Evolutionary conservation across 1,140 invertebrate genomes (phyloP).

Genomic region (Drosophila elegans): DNA sequence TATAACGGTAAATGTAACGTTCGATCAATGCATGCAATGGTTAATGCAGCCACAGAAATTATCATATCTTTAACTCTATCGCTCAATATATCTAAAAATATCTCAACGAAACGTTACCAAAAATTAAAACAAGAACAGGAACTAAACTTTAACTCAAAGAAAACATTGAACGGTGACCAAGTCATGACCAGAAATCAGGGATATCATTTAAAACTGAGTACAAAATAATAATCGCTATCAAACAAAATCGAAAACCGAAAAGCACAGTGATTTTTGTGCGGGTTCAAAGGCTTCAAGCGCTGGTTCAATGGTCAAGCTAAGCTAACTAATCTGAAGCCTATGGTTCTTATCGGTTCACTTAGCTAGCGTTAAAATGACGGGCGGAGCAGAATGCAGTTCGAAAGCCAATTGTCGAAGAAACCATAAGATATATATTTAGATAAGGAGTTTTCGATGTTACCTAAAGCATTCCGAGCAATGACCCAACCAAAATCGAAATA

Average conservation of each 20-base stretch:
- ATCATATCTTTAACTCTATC: slow-evolving; percentile 47
- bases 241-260: slow-evolving; percentile 17
- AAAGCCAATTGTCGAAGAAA: slow-evolving; percentile 40
- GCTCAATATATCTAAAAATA: slow-evolving; percentile 52
- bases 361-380: slow-evolving; percentile 21
- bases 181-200: neutral
- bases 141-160: slow-evolving; percentile 13
- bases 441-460: slow-evolving; percentile 64
- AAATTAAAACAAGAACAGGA: slow-evolving; percentile 12
- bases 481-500: slow-evolving; percentile 61
- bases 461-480: slow-evolving; percentile 83
- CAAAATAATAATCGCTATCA: slow-evolving; percentile 7
- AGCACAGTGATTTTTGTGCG: slow-evolving; percentile 24
- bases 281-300: slow-evolving; percentile 31
- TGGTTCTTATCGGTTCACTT: slow-evolving; percentile 4
- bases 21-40: slow-evolving; percentile 71
- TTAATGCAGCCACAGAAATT: slow-evolving; percentile 65
- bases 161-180: neutral
- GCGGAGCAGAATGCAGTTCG: slow-evolving; percentile 24
- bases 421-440: slow-evolving; percentile 26
- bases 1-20: slow-evolving; percentile 50
- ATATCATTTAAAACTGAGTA: neutral
- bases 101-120: slow-evolving; percentile 13
- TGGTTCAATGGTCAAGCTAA: slow-evolving; percentile 43
- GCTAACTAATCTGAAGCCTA: slow-evolving; percentile 37